phyloP scores from a whole-genome alignment of 1,140 invertebrate species.

The Danaus melanippus region DNA sequence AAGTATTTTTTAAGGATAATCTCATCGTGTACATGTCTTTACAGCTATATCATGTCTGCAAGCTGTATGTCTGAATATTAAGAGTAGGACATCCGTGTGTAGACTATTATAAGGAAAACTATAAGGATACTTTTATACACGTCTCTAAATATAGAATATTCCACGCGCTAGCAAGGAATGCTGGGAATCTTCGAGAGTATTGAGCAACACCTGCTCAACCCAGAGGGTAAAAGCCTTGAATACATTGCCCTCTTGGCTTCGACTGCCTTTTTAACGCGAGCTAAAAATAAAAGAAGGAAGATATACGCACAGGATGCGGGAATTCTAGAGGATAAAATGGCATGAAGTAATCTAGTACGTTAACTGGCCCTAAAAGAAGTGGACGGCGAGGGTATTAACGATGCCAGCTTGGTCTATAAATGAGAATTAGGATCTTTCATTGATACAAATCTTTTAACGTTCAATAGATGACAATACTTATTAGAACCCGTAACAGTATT shows the following conservation, averaged over 20 bases:
- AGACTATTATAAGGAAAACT: too few species aligned
- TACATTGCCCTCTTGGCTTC: conserved; percentile 50
- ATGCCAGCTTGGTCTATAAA: too few species aligned
- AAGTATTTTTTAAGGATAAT: too few species aligned
- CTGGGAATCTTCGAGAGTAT: conserved; percentile 57
- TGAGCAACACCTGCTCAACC: conserved; percentile 60
- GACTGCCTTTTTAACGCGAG: conserved; percentile 55
- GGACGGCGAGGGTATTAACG: conserved; percentile 33
- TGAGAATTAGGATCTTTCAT: too few species aligned
- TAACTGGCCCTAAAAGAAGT: conserved; percentile 45
- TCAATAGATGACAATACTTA: too few species aligned
- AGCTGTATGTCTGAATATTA: too few species aligned
- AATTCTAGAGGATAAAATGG: conserved; percentile 56
- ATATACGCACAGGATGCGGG: conserved; percentile 44
- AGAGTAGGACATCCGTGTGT: too few species aligned
- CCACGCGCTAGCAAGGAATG: conserved; percentile 34
- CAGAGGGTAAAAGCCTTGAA: conserved; percentile 55
- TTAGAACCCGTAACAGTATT: too few species aligned
- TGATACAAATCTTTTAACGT: too few species aligned
- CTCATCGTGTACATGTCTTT: too few species aligned
- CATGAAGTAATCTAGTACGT: conserved; percentile 52
- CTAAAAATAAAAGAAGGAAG: conserved; percentile 66
- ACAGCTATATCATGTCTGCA: too few species aligned
- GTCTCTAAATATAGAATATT: conserved; percentile 46
- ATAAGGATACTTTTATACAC: conserved; percentile 5